These are phyloP conservation scores for Drosophila ustulata DNA, from an alignment of 2,888 invertebrate species.

Conservation along the genomic window DNA sequence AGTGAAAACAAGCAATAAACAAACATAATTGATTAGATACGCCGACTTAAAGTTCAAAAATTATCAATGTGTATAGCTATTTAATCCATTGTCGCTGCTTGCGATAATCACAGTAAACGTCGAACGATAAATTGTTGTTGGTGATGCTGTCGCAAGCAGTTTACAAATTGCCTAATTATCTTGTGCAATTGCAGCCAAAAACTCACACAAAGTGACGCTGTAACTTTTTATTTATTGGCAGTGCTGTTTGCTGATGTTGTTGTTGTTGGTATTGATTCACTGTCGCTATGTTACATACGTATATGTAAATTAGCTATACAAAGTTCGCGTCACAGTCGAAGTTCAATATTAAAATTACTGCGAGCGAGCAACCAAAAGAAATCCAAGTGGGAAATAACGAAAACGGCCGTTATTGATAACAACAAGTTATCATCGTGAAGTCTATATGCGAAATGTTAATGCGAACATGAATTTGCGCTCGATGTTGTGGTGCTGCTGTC, in stretches of 20 bases:
- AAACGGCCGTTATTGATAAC: conserved; percentile 39
- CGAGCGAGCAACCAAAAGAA: background rate
- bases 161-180: conserved; percentile 77
- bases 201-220: conserved; percentile 39
- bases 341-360: conserved; percentile 39
- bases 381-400: background rate
- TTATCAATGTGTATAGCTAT: conserved; percentile 15
- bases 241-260: conserved; percentile 30
- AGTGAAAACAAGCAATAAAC: conserved; percentile 8
- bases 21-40: conserved; percentile 48
- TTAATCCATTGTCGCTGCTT: conserved; percentile 10
- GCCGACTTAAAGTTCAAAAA: conserved; percentile 46
- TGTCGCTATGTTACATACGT: conserved; percentile 12
- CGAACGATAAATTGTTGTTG: background rate
- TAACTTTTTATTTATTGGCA: conserved; percentile 23
- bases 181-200: conserved; percentile 60
- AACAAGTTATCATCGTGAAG: conserved; percentile 26
- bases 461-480: conserved; percentile 3
- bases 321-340: conserved; percentile 63
- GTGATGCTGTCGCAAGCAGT: conserved; percentile 55
- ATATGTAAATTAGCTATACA: conserved; percentile 33
- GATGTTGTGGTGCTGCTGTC: conserved; percentile 12
- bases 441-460: conserved; percentile 8
- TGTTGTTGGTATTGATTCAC: conserved; percentile 50
- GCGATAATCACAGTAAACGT: conserved; percentile 9